A percentile compares a stretch with the other conserved stretches of the same genome.
Conservation (phyloP, 2,113 vertebrate species). For the Alligator sinensis region DNA sequence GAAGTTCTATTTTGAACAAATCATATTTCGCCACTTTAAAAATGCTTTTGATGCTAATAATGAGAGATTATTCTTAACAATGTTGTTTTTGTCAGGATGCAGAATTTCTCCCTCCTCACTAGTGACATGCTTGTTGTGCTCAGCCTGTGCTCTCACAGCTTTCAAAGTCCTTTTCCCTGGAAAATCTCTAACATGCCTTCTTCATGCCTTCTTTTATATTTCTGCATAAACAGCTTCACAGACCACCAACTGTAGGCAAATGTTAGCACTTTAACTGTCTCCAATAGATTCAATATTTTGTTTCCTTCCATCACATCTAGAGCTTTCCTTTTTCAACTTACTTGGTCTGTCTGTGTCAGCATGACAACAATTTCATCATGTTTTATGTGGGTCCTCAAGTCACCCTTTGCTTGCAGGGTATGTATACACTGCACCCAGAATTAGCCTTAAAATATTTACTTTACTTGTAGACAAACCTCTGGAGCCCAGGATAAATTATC, state of each 20-base stretch:
- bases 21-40: background rate
- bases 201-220: background rate
- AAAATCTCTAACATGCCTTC: background rate
- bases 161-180: background rate
- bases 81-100: background rate
- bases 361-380: background rate
- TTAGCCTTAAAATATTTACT: too few species aligned
- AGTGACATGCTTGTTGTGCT: background rate
- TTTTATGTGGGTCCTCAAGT: rapidly evolving
- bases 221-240: background rate
- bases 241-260: background rate
- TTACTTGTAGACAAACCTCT: too few species aligned
- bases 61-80: too few species aligned
- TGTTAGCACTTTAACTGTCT: background rate
- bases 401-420: too few species aligned
- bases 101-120: background rate
- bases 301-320: background rate
- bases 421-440: background rate
- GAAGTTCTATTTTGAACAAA: background rate
- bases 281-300: background rate
- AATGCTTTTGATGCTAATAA: background rate
- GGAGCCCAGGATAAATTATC: too few species aligned
- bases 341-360: background rate
- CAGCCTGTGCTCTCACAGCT: background rate
- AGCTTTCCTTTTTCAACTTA: too few species aligned